Base-by-base conservation (phyloP, 1,140 invertebrate species). In the Arctopsyche grandis region DNA sequence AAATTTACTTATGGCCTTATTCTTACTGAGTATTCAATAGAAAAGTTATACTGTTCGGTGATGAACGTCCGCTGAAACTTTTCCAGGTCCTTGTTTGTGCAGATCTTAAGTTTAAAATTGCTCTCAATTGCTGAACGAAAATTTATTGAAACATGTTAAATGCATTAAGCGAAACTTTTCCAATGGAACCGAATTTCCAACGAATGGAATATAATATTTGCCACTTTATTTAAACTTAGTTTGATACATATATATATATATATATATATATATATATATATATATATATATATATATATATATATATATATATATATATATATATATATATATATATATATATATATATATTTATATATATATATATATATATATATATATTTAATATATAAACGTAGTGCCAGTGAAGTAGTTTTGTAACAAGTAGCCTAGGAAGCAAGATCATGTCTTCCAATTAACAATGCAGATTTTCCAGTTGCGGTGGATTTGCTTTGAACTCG, bases 381-480 rank as follows among this genome's bases (percentile, higher is more conserved):
- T n/a, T n/a, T n/a, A n/a, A n/a, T n/a, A n/a, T 38, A 38, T 60
- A 19, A 19, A 60, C 16, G 19, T 21, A 1, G 56, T 19, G 9
- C n/a, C 56, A 22, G 24, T 26, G 21, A 12, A 66, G 19, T 26
- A 22, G 24, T 22, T 66, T 66, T 26, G 63, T 66, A 22, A 22
- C 63, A 66, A 24, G 21, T 26, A 29, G 10, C n/a, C 22, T 22
- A 52, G 48, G 24, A 19, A 66, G 46, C 58, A 48, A 43, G 66
- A 73, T 77, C 48, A 69, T 63, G 69, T 69, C 63, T 66, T 66
- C 63, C 79, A 80, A 80, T 80, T 80, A 80, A 80, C 79, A 80
- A 80, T 80, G 79, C 79, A 80, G 79, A 80, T 80, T 80, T 80
- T 77, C 75, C 48, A 46, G 43, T 69, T 80, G 75, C 58, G 79